phyloP scores from a whole-genome alignment of 2,888 invertebrate species.

The Eretmocerus hayati region DNA sequence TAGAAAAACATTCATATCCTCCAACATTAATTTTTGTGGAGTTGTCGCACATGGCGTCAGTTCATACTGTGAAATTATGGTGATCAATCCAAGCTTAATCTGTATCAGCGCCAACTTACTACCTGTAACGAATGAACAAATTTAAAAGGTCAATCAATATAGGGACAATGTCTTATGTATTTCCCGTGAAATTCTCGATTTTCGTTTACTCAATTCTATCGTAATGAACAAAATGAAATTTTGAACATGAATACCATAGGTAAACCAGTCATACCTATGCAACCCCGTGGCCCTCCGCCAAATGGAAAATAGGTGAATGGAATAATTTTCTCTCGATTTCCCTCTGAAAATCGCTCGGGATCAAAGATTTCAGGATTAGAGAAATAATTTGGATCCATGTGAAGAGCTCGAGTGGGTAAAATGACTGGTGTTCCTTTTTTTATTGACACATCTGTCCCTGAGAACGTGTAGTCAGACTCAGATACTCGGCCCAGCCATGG shows the following conservation, averaged over 20 bases:
- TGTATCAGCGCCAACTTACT: conserved; percentile 34
- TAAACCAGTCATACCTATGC: conserved; percentile 36
- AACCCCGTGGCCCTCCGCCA: conserved; percentile 39
- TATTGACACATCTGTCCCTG: conserved; percentile 31
- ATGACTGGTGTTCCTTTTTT: conserved; percentile 39
- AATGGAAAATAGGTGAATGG: conserved; percentile 37
- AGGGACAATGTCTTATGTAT: too few relatives aligned
- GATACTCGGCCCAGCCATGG: conserved; percentile 33
- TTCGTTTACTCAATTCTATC: too few relatives aligned
- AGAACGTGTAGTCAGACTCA: conserved; percentile 32
- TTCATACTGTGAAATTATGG: conserved; percentile 32
- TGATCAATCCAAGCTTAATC: conserved; percentile 31
- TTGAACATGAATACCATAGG: not conserved
- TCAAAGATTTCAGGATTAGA: conserved; percentile 44
- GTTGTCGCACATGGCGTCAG: conserved; percentile 29
- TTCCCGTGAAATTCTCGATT: too few relatives aligned
- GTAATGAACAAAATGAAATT: too few relatives aligned
- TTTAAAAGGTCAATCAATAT: too few relatives aligned
- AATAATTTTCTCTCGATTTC: conserved; percentile 33
- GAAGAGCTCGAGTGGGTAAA: conserved; percentile 41
- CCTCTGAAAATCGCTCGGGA: conserved; percentile 43
- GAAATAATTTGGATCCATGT: conserved; percentile 42
- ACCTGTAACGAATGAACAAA: conserved; percentile 24
- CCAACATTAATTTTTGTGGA: conserved; percentile 26
- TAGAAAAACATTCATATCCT: conserved; percentile 26